Conservation (phyloP, 2,797 vertebrate genomes). For the Dallia pectoralis region DNA sequence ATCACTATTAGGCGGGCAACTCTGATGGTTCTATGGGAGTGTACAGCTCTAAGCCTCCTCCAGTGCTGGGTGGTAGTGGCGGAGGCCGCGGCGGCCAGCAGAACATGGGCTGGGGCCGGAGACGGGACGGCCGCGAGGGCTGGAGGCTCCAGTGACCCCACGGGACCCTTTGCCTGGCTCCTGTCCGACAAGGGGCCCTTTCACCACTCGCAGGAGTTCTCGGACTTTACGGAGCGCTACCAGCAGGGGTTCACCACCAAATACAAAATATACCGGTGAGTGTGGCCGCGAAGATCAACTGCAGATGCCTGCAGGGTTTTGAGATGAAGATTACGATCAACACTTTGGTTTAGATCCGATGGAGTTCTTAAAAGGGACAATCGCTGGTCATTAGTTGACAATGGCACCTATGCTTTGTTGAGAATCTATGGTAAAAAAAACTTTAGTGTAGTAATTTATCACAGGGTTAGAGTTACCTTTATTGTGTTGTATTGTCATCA, state of each 20-base stretch:
- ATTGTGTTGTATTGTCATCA: no score
- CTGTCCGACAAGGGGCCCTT: conserved; percentile 97
- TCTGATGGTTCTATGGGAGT: conserved; percentile 99
- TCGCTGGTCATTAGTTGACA: no score
- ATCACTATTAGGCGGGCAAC: conserved; percentile 91
- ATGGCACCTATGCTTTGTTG: no score
- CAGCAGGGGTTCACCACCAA: conserved; percentile 96
- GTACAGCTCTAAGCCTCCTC: conserved; percentile 89
- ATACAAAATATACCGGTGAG: conserved; percentile 99
- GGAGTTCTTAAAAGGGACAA: no score
- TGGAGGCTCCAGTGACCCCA: conserved; percentile 81
- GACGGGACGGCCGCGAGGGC: conserved; percentile 76
- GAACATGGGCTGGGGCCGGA: conserved; percentile 43
- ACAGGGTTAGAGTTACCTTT: no score
- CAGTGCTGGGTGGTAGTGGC: conserved; percentile 81
- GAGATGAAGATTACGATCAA: neutral
- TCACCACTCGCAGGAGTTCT: conserved; percentile 94
- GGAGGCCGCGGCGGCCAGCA: conserved; percentile 74
- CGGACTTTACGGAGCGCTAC: conserved; percentile 95
- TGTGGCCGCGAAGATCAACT: neutral
- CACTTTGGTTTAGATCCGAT: neutral
- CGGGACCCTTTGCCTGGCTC: conserved; percentile 93
- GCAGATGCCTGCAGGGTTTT: neutral
- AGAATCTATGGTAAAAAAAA: no score
- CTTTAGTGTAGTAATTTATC: no score